phyloP scores from a whole-genome alignment of 2,888 invertebrate genomes.

The Xylota segnis region DNA sequence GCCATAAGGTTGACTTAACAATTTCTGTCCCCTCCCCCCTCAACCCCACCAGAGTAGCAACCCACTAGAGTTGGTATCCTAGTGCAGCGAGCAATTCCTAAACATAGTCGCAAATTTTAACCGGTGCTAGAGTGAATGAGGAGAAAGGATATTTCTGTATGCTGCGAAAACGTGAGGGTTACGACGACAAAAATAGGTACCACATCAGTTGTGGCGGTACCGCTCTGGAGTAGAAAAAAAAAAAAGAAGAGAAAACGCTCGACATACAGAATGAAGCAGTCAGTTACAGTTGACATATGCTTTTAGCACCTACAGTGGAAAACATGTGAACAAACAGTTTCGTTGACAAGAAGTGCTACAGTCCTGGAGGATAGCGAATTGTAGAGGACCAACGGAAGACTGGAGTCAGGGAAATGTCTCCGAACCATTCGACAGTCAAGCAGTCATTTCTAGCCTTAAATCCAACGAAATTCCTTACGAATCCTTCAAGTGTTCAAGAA shows the following conservation, averaged over 20 bases:
- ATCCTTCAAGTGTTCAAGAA: no score
- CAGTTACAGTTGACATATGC: conserved; percentile 55
- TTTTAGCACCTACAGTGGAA: conserved; percentile 54
- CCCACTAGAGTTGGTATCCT: neutral
- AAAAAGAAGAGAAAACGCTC: conserved; percentile 41
- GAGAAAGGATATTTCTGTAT: conserved; percentile 40
- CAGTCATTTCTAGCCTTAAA: no score
- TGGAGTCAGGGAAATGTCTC: no score
- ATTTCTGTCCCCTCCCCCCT: conserved; percentile 43
- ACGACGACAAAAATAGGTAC: conserved; percentile 31
- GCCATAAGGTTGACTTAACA: conserved; percentile 74
- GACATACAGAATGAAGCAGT: conserved; percentile 53
- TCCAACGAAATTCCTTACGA: no score
- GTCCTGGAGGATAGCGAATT: neutral
- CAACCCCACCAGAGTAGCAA: neutral
- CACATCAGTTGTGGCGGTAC: conserved; percentile 9
- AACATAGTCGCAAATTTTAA: conserved; percentile 48
- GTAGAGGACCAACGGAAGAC: no score
- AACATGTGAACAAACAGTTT: conserved; percentile 33
- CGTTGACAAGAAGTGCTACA: conserved; percentile 3
- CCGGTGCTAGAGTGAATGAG: conserved; percentile 9
- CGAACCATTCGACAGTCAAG: no score
- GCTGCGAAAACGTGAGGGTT: conserved; percentile 61
- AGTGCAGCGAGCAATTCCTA: conserved; percentile 29
- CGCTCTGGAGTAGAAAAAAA: conserved; percentile 7